Evolutionary conservation across 35 echinoderm and acorn worm species (phyloP).

Genomic region (Ptychodera flava): DNA sequence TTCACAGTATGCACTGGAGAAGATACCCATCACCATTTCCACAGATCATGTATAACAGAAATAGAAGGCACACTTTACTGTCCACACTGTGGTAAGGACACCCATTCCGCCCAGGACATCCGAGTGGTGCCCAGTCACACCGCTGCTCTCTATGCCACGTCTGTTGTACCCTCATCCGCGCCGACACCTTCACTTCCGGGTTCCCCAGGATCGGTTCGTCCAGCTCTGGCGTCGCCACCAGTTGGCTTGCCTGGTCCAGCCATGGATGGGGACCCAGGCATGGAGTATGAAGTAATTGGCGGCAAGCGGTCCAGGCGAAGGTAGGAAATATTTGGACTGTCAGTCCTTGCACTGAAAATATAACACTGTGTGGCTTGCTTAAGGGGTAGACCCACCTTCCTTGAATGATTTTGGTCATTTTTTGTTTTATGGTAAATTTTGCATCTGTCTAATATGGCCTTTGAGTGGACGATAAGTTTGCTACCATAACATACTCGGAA

Average conservation of each 20-base stretch:
- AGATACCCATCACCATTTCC: constrained; percentile 69
- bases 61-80: constrained; percentile 87
- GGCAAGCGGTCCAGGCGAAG: too few species aligned
- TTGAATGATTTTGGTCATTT: too few species aligned
- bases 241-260: background rate
- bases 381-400: too few species aligned
- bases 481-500: too few species aligned
- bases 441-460: too few species aligned
- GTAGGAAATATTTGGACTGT: too few species aligned
- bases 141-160: background rate
- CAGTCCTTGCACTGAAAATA: too few species aligned
- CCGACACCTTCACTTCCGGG: background rate
- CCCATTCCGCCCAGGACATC: constrained; percentile 50
- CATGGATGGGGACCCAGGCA: too few species aligned
- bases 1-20: constrained; percentile 78
- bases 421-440: too few species aligned
- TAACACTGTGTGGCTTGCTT: too few species aligned
- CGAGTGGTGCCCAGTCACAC: background rate
- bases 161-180: background rate
- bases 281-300: too few species aligned
- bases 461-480: too few species aligned
- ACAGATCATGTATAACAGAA: constrained; percentile 84
- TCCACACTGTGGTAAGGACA: constrained; percentile 91
- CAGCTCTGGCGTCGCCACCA: background rate
- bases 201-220: background rate